These are phyloP conservation scores for Natrix natrix DNA, from an alignment of 2,797 vertebrate species.

Conservation along the genomic window DNA sequence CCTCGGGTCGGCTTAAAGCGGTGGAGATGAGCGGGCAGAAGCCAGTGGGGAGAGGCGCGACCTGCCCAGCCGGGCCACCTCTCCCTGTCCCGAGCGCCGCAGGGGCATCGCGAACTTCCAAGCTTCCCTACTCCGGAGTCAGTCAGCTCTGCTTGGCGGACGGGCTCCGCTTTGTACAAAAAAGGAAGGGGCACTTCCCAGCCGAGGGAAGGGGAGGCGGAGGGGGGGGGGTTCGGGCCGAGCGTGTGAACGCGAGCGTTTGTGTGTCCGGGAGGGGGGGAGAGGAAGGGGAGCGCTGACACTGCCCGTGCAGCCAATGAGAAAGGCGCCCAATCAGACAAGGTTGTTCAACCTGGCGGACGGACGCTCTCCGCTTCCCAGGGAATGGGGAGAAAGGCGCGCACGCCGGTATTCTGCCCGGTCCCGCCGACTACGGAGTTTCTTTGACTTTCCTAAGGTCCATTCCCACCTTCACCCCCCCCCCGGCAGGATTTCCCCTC, in stretches of 20 bases:
- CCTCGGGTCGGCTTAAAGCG: constrained; percentile 12
- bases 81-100: constrained; percentile 56
- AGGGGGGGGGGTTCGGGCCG: background rate
- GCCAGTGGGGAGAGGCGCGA: too few relatives aligned
- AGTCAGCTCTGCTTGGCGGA: background rate
- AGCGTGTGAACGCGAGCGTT: constrained; percentile 11
- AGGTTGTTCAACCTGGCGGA: background rate
- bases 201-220: constrained; percentile 64
- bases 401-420: background rate
- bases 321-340: constrained; percentile 42
- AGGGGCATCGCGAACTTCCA: constrained; percentile 74
- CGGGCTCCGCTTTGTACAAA: constrained; percentile 9
- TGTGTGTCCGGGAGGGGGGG: background rate
- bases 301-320: constrained; percentile 78
- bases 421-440: background rate
- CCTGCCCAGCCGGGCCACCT: constrained; percentile 24
- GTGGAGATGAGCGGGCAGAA: constrained; percentile 20
- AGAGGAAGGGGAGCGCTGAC: constrained; percentile 62
- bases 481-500: background rate
- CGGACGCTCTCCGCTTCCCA: background rate
- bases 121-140: background rate
- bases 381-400: background rate
- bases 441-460: background rate
- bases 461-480: fast-evolving
- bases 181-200: constrained; percentile 67